Evolutionary conservation across 2,888 invertebrate species (phyloP), one percentile per base, ranked within the genome.

Genomic region (Zygaena filipendulae): DNA sequence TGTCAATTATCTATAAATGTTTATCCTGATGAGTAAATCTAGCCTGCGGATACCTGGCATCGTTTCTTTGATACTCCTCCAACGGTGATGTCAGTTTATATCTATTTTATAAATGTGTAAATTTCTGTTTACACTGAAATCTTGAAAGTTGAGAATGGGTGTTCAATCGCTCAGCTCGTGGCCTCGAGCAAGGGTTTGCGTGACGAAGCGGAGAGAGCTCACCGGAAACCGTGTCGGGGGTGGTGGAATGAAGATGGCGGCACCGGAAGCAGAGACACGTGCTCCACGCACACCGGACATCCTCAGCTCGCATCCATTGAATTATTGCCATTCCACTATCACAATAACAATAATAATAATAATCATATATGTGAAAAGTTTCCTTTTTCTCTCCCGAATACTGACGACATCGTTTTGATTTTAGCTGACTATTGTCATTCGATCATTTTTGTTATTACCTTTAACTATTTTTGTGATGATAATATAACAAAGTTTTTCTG

Each of bases 251-350:
- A 75, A 77, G 75, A 77, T 77, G 75, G 74, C 75, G 59, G 57
- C 56, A 50, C 62, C 71, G 77, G 77, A 77, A 62, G 50, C 45
- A 44, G 55, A 42, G 77, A 79, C 77, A 79, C 77, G 77, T 79
- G 77, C 77, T 79, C 59, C 46, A 45, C 47, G 51, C 63, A 52
- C 72, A 50, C 70, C 72, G 77, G 77, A 79, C 50, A 54, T 77
- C 77, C 72, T 49, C 47, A 46, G 49, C 60, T 57, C 57, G 56
- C 60, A 54, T 52, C 68, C 70, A 68, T 70, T 75, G 74, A 74
- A 63, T 74, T 75, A 75, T 74, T 64, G 64, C 63, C 47, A 52
- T 55, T 52, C 38, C n/a, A n/a, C n/a, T n/a, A n/a, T n/a, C n/a
- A n/a, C n/a, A n/a, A n/a, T n/a, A n/a, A 33, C 34, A 50, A 40